These are phyloP conservation scores for Drosophila ustulata DNA, from an alignment of 2,888 invertebrate genomes.

Conservation along the genomic window DNA sequence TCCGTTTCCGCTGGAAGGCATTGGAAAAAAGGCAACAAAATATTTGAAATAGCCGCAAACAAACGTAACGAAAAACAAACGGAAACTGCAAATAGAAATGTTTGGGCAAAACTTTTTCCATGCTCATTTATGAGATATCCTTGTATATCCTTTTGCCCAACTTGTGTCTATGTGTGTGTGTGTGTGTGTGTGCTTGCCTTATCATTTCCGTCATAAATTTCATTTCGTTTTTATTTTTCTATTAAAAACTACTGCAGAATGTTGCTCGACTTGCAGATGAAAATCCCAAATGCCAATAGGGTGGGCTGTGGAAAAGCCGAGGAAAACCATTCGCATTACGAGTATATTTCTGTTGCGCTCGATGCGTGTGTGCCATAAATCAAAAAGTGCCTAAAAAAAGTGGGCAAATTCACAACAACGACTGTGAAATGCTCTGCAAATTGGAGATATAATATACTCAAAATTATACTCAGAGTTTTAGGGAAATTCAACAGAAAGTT, in stretches of 20 bases:
- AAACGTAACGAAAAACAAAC: slow-evolving; percentile 55
- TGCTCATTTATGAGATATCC: slow-evolving; percentile 62
- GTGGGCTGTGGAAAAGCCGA: slow-evolving; percentile 23
- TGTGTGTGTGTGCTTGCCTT: slow-evolving; percentile 58
- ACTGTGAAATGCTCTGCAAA: slow-evolving; percentile 15
- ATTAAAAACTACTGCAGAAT: slow-evolving; percentile 75
- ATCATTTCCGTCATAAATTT: slow-evolving; percentile 85
- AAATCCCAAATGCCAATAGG: not conserved
- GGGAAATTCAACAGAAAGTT: no score
- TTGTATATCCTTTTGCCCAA: slow-evolving; percentile 25
- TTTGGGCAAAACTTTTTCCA: slow-evolving; percentile 56
- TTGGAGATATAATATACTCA: not conserved
- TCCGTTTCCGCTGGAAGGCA: slow-evolving; percentile 71
- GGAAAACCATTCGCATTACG: slow-evolving; percentile 33
- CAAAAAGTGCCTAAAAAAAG: slow-evolving; percentile 50
- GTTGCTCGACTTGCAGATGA: slow-evolving; percentile 13
- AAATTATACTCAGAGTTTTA: no score
- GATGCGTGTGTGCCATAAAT: slow-evolving; percentile 66
- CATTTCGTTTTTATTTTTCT: slow-evolving; percentile 83
- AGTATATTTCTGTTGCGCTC: slow-evolving; percentile 18
- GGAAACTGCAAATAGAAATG: slow-evolving; percentile 75
- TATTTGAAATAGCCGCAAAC: slow-evolving; percentile 68
- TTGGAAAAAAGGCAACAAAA: slow-evolving; percentile 33
- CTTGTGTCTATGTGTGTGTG: slow-evolving; percentile 19
- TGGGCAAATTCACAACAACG: slow-evolving; percentile 48